phyloP scores from a whole-genome alignment of 2,888 invertebrate species.

The Thera obeliscata region DNA sequence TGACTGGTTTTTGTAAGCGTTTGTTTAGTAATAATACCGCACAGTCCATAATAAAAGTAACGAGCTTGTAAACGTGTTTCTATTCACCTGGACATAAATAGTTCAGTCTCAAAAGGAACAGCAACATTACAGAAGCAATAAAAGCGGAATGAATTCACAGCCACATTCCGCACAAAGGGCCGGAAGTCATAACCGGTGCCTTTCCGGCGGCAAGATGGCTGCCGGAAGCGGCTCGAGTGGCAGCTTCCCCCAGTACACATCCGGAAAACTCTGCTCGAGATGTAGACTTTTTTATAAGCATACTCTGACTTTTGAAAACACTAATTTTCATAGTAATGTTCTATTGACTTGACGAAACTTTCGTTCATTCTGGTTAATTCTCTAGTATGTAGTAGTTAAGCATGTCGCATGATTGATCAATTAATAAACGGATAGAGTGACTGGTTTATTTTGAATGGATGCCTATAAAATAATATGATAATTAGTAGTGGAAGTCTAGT shows the following conservation, averaged over 20 bases:
- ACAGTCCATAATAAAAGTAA: too few relatives aligned
- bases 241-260: slow-evolving; percentile 66
- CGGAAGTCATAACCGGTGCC: slow-evolving; percentile 72
- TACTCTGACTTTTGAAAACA: neutral
- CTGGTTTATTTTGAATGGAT: too few relatives aligned
- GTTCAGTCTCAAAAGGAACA: slow-evolving; percentile 17
- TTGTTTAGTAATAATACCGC: neutral
- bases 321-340: neutral
- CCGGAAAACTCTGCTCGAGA: slow-evolving; percentile 56
- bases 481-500: too few relatives aligned
- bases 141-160: slow-evolving; percentile 43
- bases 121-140: slow-evolving; percentile 35
- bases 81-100: slow-evolving; percentile 17
- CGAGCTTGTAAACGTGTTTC: slow-evolving; percentile 10
- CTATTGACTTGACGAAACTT: neutral
- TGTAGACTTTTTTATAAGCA: slow-evolving; percentile 38
- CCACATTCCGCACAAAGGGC: slow-evolving; percentile 57
- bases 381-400: too few relatives aligned
- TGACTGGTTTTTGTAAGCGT: too few relatives aligned
- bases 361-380: neutral
- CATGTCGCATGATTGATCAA: too few relatives aligned
- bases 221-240: slow-evolving; percentile 71
- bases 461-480: too few relatives aligned
- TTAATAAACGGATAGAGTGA: too few relatives aligned
- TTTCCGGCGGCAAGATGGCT: slow-evolving; percentile 75